These are phyloP conservation scores for Nibea coibor DNA, from an alignment of 2,113 vertebrate species.

Conservation along the genomic window DNA sequence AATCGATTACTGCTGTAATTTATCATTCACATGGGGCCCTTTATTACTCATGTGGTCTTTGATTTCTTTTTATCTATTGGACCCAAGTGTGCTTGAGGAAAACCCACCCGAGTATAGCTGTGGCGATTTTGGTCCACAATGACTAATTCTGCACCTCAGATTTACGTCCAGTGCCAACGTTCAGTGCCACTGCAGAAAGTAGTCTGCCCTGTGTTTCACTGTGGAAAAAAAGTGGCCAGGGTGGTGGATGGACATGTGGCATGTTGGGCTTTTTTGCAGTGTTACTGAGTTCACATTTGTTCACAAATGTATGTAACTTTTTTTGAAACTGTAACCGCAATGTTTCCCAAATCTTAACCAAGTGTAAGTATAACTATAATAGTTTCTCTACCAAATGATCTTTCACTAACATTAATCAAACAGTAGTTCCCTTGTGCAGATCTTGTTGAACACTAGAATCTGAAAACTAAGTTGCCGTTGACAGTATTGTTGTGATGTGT, in stretches of 20 bases:
- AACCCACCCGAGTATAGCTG: neutral
- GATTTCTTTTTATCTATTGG: neutral
- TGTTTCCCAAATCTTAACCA: neutral
- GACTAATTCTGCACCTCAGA: neutral
- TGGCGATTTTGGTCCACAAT: neutral
- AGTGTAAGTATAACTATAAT: neutral
- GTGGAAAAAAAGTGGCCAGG: neutral
- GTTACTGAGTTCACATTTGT: neutral
- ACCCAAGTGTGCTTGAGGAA: constrained; percentile 6
- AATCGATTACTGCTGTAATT: constrained; percentile 14
- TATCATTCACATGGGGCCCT: neutral
- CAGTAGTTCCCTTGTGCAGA: neutral
- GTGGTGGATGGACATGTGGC: neutral
- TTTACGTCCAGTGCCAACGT: neutral
- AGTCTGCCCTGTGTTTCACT: neutral
- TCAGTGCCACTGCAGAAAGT: neutral
- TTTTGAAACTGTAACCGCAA: neutral
- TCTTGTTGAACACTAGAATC: neutral
- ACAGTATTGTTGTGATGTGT: neutral
- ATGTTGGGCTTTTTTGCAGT: neutral
- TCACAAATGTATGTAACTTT: neutral
- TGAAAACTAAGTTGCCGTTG: neutral
- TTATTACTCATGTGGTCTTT: constrained; percentile 13
- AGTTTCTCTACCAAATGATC: neutral
- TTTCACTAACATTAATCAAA: neutral